Conservation (phyloP, 2,797 vertebrate genomes). For the Odontamblyopus rebecca region DNA sequence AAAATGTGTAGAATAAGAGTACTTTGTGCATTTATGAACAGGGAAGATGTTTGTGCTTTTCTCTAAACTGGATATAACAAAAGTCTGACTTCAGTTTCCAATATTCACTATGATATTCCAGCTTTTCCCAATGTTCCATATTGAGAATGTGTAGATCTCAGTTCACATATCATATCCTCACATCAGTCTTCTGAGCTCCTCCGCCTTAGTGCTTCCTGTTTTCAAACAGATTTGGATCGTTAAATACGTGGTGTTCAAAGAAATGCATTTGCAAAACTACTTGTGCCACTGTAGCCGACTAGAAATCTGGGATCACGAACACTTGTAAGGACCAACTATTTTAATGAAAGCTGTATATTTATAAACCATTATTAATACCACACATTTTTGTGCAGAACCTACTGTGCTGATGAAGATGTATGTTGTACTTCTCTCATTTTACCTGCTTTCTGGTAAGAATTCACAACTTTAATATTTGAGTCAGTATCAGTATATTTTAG, state of each 20-base stretch:
- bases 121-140: too few relatives aligned
- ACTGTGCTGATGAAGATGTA: not conserved
- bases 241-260: not conserved
- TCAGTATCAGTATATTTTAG: not conserved
- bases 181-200: not conserved
- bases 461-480: not conserved
- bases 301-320: not conserved
- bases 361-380: not conserved
- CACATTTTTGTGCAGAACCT: not conserved
- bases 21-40: too few relatives aligned
- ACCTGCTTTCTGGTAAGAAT: not conserved
- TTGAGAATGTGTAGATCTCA: too few relatives aligned
- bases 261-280: not conserved
- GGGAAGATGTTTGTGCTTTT: too few relatives aligned
- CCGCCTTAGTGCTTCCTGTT: not conserved
- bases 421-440: not conserved
- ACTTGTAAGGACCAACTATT: not conserved
- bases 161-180: too few relatives aligned
- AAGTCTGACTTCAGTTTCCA: too few relatives aligned
- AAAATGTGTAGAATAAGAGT: too few relatives aligned
- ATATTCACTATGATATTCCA: too few relatives aligned
- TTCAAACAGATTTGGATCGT: not conserved
- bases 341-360: not conserved
- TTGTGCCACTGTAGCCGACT: not conserved
- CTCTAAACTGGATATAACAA: too few relatives aligned